These are phyloP conservation scores for Amniataba percoides DNA, from an alignment of 2,797 vertebrate genomes.

Conservation along the genomic window DNA sequence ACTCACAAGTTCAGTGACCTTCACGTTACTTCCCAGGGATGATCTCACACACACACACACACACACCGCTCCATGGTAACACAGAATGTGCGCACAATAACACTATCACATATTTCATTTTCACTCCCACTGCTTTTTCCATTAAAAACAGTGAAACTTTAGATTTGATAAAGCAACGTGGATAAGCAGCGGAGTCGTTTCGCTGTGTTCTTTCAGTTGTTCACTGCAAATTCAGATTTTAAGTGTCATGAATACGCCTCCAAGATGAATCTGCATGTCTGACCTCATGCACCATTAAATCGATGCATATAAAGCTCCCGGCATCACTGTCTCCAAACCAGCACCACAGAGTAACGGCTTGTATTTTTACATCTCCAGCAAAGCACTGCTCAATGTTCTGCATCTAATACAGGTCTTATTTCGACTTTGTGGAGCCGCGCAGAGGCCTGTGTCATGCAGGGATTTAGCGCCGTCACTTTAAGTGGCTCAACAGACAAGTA, in stretches of 20 bases:
- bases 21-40: neutral
- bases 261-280: neutral
- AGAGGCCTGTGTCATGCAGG: constrained; percentile 7
- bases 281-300: neutral
- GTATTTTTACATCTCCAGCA: too few species aligned
- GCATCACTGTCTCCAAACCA: constrained; percentile 1
- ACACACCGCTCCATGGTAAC: neutral
- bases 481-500: constrained; percentile 28
- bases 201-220: neutral
- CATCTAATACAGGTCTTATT: constrained; percentile 8
- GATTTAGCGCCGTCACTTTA: constrained; percentile 35
- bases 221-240: neutral
- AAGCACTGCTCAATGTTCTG: too few species aligned
- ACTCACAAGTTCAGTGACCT: neutral
- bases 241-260: neutral
- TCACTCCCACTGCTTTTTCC: too few species aligned
- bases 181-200: neutral
- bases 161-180: too few species aligned
- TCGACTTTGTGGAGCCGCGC: neutral
- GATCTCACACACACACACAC: neutral
- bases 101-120: too few species aligned
- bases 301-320: neutral
- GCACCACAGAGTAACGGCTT: neutral
- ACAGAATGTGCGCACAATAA: too few species aligned
- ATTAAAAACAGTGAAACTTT: too few species aligned